These are phyloP conservation scores for Aproaerema taeniolella DNA, from an alignment of 2,888 invertebrate genomes.

Conservation along the genomic window DNA sequence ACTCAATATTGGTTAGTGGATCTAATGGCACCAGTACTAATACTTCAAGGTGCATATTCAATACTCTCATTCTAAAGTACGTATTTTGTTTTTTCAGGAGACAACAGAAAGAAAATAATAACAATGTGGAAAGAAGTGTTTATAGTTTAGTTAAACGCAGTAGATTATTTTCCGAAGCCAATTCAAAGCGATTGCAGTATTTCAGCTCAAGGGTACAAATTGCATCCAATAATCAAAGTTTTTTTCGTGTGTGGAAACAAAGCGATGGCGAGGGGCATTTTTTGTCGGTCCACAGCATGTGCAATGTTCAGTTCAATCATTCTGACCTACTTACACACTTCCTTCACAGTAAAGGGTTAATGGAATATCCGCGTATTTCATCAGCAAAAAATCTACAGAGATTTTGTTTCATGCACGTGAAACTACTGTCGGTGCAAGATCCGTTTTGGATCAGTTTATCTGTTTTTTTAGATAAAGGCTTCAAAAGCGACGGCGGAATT, in stretches of 20 bases:
- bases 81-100: too few species aligned
- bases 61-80: too few species aligned
- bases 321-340: constrained; percentile 74
- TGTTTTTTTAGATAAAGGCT: too few species aligned
- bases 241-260: constrained; percentile 61
- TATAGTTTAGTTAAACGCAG: too few species aligned
- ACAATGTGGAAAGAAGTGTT: too few species aligned
- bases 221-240: constrained; percentile 70
- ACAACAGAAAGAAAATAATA: too few species aligned
- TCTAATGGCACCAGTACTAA: too few species aligned
- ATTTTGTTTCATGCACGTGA: constrained; percentile 38
- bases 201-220: constrained; percentile 58
- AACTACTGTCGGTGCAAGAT: constrained; percentile 19
- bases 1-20: not conserved
- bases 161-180: too few species aligned
- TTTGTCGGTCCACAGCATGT: constrained; percentile 74
- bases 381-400: constrained; percentile 37
- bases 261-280: constrained; percentile 62
- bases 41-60: too few species aligned
- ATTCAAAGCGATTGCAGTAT: constrained; percentile 31
- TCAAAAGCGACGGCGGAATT: too few species aligned
- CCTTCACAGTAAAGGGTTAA: constrained; percentile 72
- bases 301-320: constrained; percentile 67
- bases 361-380: constrained; percentile 59
- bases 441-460: not conserved